Evolutionary conservation across 2,888 invertebrate genomes (phyloP), one percentile per base, ranked within the genome.

Genomic region (Lamellibrachia columna): DNA sequence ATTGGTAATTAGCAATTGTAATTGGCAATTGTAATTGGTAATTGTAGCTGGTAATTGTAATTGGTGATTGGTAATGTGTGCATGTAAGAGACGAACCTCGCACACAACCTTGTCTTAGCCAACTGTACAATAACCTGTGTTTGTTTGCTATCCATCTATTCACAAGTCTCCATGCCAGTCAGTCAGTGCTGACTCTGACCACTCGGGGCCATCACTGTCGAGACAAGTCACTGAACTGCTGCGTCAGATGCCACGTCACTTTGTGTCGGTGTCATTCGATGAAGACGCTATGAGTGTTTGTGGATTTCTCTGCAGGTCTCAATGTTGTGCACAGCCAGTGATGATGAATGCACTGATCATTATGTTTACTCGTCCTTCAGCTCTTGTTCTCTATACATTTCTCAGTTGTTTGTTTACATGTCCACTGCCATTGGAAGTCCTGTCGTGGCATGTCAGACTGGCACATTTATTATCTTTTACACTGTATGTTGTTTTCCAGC

Each of bases 261-360:
- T 75, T 75, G 15, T 75, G 22, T 22, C 75, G n/a, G 0, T 75
- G 75, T 75, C 75, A 22, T 22, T n/a, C 6, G 75, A 75, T n/a
- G 75, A 75, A 15, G 75, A 75, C 22, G 75, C 75, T n/a, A 75
- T 75, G 75, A 75, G 75, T 75, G 75, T 75, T 75, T 75, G 75
- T 75, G n/a, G 75, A 75, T 22, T 75, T 75, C 75, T 55, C 75
- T 22, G 75, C 11, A 15, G 75, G 15, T 22, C 22, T 75, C 22
- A n/a, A 75, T 75, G 75, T 75, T 75, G 75, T 75, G 22, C n/a
- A n/a, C 75, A 75, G 15, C 75, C 75, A 75, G 75, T 75, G 75
- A 22, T n/a, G 4, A 1, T 22, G 22, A 75, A 15, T 22, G 0
- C 75, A 75, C 22, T n/a, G n/a, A 6, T 75, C 22, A 6, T n/a